Conservation (phyloP, 2,113 vertebrate genomes). For the Lampris incognitus region DNA sequence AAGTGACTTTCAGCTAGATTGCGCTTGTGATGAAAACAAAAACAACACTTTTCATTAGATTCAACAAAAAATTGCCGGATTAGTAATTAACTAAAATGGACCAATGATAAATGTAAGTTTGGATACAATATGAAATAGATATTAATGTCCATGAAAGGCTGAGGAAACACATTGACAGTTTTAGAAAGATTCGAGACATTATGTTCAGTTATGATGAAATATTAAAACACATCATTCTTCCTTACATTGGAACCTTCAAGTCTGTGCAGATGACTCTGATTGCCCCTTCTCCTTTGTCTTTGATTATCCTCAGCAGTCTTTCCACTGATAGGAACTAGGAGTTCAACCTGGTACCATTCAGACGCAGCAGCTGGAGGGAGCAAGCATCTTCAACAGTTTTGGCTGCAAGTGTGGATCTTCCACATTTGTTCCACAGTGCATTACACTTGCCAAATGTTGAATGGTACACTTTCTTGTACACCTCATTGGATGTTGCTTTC, state of each 20-base stretch:
- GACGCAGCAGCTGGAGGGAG: constrained; percentile 33
- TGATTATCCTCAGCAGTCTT: constrained; percentile 40
- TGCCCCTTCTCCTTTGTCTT: constrained; percentile 26
- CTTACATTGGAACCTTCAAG: constrained; percentile 35
- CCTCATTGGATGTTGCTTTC: constrained; percentile 32
- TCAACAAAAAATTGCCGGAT: constrained; percentile 11
- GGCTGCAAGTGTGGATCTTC: constrained; percentile 43
- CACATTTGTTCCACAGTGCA: constrained; percentile 43
- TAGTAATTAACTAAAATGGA: constrained; percentile 3
- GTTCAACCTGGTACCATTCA: constrained; percentile 39
- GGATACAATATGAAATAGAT: constrained; percentile 2
- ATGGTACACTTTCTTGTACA: constrained; percentile 28
- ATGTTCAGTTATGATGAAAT: constrained; percentile 5
- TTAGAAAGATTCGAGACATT: background rate
- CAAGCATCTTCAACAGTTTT: constrained; percentile 46
- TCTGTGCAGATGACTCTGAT: constrained; percentile 30
- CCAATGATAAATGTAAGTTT: constrained; percentile 13
- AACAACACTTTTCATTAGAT: background rate
- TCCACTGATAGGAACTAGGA: constrained; percentile 47
- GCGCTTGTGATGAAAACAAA: constrained; percentile 38
- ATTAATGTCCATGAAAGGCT: constrained; percentile 19
- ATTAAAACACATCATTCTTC: background rate
- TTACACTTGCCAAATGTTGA: constrained; percentile 42
- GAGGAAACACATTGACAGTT: background rate
- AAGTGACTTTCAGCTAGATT: constrained; percentile 36